phyloP scores from a whole-genome alignment of 1,140 invertebrate species.

The Ceratitis capitata region DNA sequence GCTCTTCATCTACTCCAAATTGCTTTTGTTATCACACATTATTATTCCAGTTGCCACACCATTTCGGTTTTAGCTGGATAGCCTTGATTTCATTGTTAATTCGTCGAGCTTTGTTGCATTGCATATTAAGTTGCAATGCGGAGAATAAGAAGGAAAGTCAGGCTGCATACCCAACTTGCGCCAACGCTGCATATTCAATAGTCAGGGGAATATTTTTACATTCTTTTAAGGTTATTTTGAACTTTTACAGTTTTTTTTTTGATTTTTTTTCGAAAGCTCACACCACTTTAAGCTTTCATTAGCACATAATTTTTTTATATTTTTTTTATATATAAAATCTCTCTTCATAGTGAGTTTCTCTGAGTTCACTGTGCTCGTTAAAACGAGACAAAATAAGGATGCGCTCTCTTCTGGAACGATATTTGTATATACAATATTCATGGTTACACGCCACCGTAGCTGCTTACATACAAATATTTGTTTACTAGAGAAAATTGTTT shows the following conservation, averaged over 20 bases:
- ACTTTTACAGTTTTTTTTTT: not conserved
- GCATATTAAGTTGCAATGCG: not conserved
- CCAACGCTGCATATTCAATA: not conserved
- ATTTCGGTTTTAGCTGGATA: not conserved
- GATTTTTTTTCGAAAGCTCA: not conserved
- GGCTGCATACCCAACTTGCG: not conserved
- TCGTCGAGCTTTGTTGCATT: not conserved
- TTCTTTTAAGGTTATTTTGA: too few species aligned
- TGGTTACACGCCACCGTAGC: not conserved
- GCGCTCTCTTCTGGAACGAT: not conserved
- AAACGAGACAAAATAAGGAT: not conserved
- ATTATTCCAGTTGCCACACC: conserved; percentile 2
- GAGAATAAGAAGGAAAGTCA: not conserved
- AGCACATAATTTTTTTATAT: not conserved
- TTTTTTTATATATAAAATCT: not conserved
- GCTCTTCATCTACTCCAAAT: not conserved
- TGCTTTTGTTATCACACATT: not conserved
- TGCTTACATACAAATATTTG: not conserved
- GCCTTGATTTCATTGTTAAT: conserved; percentile 37
- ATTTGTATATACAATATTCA: too few species aligned
- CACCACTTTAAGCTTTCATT: not conserved
- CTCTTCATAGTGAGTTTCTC: not conserved
- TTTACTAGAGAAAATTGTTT: not conserved
- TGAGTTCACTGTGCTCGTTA: not conserved
- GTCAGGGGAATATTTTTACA: too few species aligned